Conservation (phyloP, 2,113 vertebrate genomes). For the Peromyscus polionotus region DNA sequence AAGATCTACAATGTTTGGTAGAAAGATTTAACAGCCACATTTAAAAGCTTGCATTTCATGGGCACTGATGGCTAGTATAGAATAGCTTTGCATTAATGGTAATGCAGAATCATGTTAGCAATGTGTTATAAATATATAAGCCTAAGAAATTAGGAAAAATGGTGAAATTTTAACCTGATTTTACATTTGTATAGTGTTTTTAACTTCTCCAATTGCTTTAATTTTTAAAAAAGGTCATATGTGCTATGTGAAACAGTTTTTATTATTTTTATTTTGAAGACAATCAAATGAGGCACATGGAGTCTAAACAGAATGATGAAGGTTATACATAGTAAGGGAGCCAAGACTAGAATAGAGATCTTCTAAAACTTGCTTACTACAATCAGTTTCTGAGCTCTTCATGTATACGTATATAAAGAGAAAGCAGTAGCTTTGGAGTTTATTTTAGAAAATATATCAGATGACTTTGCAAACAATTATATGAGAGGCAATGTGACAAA, state of each 20-base stretch:
- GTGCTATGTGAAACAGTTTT: constrained; percentile 25
- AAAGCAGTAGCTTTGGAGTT: constrained; percentile 30
- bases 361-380: constrained; percentile 54
- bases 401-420: background rate
- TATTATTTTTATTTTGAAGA: constrained; percentile 55
- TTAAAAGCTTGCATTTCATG: constrained; percentile 45
- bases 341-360: constrained; percentile 29
- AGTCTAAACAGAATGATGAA: constrained; percentile 36
- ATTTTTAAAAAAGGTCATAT: background rate
- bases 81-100: constrained; percentile 16
- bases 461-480: constrained; percentile 60
- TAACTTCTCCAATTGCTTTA: constrained; percentile 12
- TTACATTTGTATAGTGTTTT: constrained; percentile 48
- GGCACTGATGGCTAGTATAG: background rate
- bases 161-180: constrained; percentile 45
- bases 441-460: constrained; percentile 63
- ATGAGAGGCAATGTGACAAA: constrained; percentile 32
- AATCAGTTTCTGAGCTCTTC: background rate
- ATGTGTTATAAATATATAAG: constrained; percentile 42
- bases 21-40: constrained; percentile 30
- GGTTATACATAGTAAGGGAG: constrained; percentile 11
- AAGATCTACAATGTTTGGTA: constrained; percentile 1
- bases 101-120: background rate
- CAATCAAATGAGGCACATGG: constrained; percentile 1
- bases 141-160: background rate